These are phyloP conservation scores for Agonum fuliginosum DNA, from an alignment of 2,888 invertebrate species.

Conservation along the genomic window DNA sequence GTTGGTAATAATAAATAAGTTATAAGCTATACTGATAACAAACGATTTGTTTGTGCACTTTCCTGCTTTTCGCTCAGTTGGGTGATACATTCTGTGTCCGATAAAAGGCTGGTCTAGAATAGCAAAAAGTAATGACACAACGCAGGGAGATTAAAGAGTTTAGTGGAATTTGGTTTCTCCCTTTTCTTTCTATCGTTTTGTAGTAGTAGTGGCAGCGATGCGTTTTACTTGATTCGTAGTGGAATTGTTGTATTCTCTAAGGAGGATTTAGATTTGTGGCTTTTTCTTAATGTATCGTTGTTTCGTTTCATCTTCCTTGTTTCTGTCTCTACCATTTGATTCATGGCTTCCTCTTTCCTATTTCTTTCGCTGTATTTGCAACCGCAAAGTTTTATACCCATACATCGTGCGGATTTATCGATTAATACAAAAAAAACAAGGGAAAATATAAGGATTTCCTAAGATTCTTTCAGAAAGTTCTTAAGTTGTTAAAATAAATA, in stretches of 20 bases:
- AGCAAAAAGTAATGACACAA: constrained; percentile 55
- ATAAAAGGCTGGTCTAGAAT: constrained; percentile 43
- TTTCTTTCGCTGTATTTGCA: constrained; percentile 38
- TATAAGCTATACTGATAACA: background rate
- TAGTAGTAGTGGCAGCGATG: constrained; percentile 49
- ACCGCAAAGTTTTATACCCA: constrained; percentile 17
- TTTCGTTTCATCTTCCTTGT: constrained; percentile 47
- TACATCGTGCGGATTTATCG: background rate
- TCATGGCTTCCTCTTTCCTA: constrained; percentile 31
- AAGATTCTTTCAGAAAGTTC: background rate
- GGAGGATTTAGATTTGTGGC: constrained; percentile 50
- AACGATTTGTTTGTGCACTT: constrained; percentile 3
- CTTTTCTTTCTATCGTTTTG: constrained; percentile 47
- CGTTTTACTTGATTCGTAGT: constrained; percentile 45
- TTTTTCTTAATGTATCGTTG: constrained; percentile 47
- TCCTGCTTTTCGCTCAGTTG: background rate
- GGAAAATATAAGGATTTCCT: too few relatives aligned
- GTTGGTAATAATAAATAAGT: too few relatives aligned
- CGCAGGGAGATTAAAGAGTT: constrained; percentile 51
- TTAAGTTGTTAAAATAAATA: too few relatives aligned
- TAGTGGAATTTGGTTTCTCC: constrained; percentile 51
- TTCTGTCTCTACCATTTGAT: constrained; percentile 14
- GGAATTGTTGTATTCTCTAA: constrained; percentile 44
- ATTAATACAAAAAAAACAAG: background rate
- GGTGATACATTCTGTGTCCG: constrained; percentile 21